Evolutionary conservation across 2,888 invertebrate genomes (phyloP).

Genomic region (Agrotis puta): DNA sequence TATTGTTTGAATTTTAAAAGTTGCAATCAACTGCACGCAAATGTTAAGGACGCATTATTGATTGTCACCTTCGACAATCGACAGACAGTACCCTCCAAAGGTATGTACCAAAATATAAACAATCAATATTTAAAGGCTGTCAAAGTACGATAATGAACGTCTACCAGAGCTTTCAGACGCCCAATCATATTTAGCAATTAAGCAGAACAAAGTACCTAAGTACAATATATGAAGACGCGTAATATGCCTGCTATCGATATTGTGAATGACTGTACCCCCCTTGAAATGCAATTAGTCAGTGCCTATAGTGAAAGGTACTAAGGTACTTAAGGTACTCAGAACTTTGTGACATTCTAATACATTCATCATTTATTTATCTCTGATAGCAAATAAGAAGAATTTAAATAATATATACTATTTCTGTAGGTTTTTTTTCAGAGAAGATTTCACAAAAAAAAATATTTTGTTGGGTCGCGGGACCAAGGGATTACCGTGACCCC

Average conservation of each 20-base stretch:
- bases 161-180: slow-evolving; percentile 19
- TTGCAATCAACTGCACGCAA: no score
- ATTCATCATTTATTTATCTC: not conserved
- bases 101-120: no score
- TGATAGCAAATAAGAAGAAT: no score
- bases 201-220: slow-evolving; percentile 2
- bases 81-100: not conserved
- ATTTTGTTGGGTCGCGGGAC: no score
- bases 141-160: not conserved
- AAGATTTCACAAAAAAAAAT: no score
- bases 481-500: no score
- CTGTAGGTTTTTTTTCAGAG: no score
- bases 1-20: no score
- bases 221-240: slow-evolving; percentile 15
- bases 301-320: not conserved
- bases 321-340: no score
- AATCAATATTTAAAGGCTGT: not conserved
- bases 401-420: no score
- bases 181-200: slow-evolving; percentile 24
- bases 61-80: no score
- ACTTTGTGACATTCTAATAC: not conserved
- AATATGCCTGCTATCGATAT: not conserved
- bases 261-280: slow-evolving; percentile 13
- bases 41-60: no score
- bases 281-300: slow-evolving; percentile 17